Evolutionary conservation across 2,888 invertebrate species (phyloP), one percentile per base, ranked within the genome.

Genomic region (Eupithecia inturbata): DNA sequence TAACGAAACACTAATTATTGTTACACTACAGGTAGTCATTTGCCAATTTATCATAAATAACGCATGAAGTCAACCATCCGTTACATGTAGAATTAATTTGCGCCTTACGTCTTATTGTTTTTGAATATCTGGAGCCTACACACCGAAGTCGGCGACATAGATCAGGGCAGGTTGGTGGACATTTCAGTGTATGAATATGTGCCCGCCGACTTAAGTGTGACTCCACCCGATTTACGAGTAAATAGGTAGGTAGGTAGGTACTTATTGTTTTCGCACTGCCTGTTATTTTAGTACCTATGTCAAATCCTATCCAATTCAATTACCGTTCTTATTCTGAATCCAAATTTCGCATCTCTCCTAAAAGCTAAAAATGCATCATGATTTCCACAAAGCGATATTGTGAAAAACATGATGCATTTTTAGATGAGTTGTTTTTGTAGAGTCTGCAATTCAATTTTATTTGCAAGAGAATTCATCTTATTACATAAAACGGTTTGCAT

Each of bases 1-100:
- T 64, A 64, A 64, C 33, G 63, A 28, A 64, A 36, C 63, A 14
- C 10, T n/a, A 33, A 64, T 64, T 36, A 64, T 36, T 64, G 36
- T 22, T 12, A 57, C 57, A n/a, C 10, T 57, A 57, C 4, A 57
- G 22, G 26, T 26, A 10, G 26, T 57, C 26, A 57, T 57, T 57
- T 22, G 26, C 57, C 26, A 57, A 26, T 57, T 57, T 57, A 57
- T 57, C 57, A 57, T 57, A 26, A n/a, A n/a, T 26, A 57, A 57
- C 12, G 26, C 26, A 57, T 14, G 12, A 26, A 57, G 26, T 57
- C 57, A 57, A 26, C 14, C 12, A 57, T 57, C 26, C 12, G 26
- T 57, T 14, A 57, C 5, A 26, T 57, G 57, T 1, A 53, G 53
- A 49, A n/a, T 49, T n/a, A 19, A 45, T 45, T 9, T 36, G 9